Conservation (phyloP, 2,113 vertebrate genomes). For the Cariama cristata region DNA sequence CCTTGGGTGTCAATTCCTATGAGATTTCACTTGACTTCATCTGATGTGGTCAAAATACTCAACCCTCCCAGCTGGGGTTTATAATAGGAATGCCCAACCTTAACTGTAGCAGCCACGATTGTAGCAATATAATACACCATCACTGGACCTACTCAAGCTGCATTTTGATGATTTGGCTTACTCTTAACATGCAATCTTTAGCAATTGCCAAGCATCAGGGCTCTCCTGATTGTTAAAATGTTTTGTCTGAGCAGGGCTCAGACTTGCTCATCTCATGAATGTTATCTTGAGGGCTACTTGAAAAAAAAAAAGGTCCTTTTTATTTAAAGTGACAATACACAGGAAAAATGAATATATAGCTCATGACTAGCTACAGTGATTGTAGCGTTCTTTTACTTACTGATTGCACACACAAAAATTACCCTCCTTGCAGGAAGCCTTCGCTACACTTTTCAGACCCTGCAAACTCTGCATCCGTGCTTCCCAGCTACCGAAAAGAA, state of each 20-base stretch:
- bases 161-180: slow-evolving; percentile 34
- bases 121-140: background rate
- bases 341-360: background rate
- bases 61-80: slow-evolving; percentile 3
- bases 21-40: slow-evolving; percentile 42
- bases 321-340: slow-evolving; percentile 1
- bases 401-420: slow-evolving; percentile 16
- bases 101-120: slow-evolving; percentile 4
- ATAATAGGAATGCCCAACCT: slow-evolving; percentile 43
- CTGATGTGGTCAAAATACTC: slow-evolving; percentile 27
- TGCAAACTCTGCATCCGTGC: background rate
- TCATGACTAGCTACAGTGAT: slow-evolving; percentile 31
- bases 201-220: slow-evolving; percentile 3
- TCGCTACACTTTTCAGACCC: background rate
- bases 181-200: background rate
- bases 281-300: slow-evolving; percentile 45
- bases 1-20: slow-evolving; percentile 28
- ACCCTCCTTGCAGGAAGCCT: background rate
- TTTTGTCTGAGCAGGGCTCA: slow-evolving; percentile 31
- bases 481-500: background rate
- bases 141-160: slow-evolving; percentile 22
- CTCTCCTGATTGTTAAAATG: slow-evolving; percentile 17
- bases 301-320: background rate
- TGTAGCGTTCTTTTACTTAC: slow-evolving; percentile 22
- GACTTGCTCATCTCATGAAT: background rate